A percentile compares a stretch with the other conserved stretches of the same genome.
phyloP scores from a whole-genome alignment of 2,888 invertebrate species.

The Epistrophella euchroma region DNA sequence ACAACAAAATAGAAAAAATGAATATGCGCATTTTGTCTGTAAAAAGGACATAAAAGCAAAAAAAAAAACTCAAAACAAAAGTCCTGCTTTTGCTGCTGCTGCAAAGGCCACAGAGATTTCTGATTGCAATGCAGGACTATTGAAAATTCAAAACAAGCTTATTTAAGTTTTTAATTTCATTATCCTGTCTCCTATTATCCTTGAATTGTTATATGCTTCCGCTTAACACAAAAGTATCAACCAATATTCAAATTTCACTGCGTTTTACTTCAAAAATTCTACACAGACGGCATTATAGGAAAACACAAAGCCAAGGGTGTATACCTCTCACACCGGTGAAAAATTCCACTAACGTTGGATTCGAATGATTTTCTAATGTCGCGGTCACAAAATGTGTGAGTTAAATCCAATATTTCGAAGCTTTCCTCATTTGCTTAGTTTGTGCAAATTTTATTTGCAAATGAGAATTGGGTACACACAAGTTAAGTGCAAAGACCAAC shows the following conservation, averaged over 20 bases:
- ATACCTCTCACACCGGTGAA: neutral
- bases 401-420: slow-evolving; percentile 11
- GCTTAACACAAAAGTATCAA: slow-evolving; percentile 13
- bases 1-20: slow-evolving; percentile 6
- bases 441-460: slow-evolving; percentile 18
- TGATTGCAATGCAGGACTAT: slow-evolving; percentile 9
- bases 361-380: slow-evolving; percentile 37
- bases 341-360: slow-evolving; percentile 30
- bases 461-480: slow-evolving; percentile 21
- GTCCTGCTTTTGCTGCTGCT: slow-evolving; percentile 2
- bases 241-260: neutral
- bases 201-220: slow-evolving; percentile 15
- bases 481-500: slow-evolving; percentile 30
- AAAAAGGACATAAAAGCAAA: slow-evolving; percentile 17
- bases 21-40: slow-evolving; percentile 11
- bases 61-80: slow-evolving; percentile 37
- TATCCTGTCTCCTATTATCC: slow-evolving; percentile 60
- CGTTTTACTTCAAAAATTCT: slow-evolving; percentile 8
- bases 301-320: neutral
- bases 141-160: slow-evolving; percentile 41
- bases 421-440: neutral
- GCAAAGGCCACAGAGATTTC: slow-evolving; percentile 6
- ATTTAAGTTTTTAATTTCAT: slow-evolving; percentile 68
- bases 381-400: slow-evolving; percentile 21
- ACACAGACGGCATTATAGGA: slow-evolving; percentile 25